Evolutionary conservation across 2,797 vertebrate genomes (phyloP).

Genomic region (Sebastes iracundus): DNA sequence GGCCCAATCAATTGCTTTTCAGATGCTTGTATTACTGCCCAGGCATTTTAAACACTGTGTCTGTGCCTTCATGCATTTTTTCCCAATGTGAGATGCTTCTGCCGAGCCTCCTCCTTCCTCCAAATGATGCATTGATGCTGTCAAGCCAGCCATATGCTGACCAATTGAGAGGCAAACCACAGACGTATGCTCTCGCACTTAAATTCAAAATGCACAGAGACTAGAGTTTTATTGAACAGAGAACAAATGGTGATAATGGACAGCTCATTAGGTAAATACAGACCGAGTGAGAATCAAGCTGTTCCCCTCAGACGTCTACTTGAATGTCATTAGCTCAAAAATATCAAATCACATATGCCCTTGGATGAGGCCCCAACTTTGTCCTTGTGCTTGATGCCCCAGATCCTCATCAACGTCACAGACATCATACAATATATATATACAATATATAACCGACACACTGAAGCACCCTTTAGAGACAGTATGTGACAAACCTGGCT

Average conservation of each 20-base stretch:
- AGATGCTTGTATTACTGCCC: constrained; percentile 35
- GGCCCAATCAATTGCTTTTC: constrained; percentile 62
- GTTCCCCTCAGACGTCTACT: background rate
- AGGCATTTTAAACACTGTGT: constrained; percentile 62
- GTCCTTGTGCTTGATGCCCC: background rate
- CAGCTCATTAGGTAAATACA: constrained; percentile 51
- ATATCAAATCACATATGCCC: background rate
- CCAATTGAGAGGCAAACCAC: constrained; percentile 42
- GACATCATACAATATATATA: too few species aligned
- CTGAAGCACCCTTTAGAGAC: too few species aligned
- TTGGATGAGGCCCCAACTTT: background rate
- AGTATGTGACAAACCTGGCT: too few species aligned
- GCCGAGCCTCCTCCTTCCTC: constrained; percentile 1
- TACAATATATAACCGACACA: too few species aligned
- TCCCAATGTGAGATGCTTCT: constrained; percentile 18
- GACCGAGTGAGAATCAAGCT: constrained; percentile 20
- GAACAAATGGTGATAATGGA: constrained; percentile 47
- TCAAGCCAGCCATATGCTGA: constrained; percentile 61
- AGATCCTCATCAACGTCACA: background rate
- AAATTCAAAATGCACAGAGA: constrained; percentile 41
- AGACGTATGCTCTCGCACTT: constrained; percentile 35
- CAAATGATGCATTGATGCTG: constrained; percentile 56
- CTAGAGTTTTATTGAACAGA: constrained; percentile 19
- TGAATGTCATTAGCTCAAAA: background rate
- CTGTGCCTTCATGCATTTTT: constrained; percentile 20